These are phyloP conservation scores for Corticium candelabrum DNA, from an alignment of 37 sponge, comb jelly and placozoan genomes.

Conservation along the genomic window DNA sequence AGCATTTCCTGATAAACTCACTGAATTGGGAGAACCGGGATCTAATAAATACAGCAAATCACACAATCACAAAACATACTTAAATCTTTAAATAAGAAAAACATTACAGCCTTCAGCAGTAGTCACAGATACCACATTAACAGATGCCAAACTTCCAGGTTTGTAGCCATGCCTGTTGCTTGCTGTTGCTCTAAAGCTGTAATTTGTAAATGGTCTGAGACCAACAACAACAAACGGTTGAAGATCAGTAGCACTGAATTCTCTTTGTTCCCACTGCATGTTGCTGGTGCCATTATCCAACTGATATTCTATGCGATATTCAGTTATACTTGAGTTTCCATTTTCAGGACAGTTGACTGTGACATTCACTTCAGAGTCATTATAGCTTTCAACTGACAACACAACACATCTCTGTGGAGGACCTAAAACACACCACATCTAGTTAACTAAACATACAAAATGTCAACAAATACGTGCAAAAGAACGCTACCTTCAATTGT, in stretches of 20 bases:
- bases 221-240: not conserved
- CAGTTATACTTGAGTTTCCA: not conserved
- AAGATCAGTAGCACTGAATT: no score
- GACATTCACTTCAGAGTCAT: no score
- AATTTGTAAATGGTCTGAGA: not conserved
- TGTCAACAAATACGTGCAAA: no score
- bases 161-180: not conserved
- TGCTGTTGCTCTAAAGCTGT: not conserved
- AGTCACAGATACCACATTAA: not conserved
- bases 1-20: constrained; percentile 2
- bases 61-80: not conserved
- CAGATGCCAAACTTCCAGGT: no score
- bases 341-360: not conserved
- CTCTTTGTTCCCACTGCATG: no score
- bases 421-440: not conserved
- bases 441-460: not conserved
- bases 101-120: not conserved
- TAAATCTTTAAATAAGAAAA: not conserved
- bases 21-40: not conserved
- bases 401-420: not conserved
- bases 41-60: not conserved
- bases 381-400: no score
- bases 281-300: no score
- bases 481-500: no score
- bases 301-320: not conserved